Evolutionary conservation across 2,888 invertebrate species (phyloP).

Genomic region (Elgonia sp.): DNA sequence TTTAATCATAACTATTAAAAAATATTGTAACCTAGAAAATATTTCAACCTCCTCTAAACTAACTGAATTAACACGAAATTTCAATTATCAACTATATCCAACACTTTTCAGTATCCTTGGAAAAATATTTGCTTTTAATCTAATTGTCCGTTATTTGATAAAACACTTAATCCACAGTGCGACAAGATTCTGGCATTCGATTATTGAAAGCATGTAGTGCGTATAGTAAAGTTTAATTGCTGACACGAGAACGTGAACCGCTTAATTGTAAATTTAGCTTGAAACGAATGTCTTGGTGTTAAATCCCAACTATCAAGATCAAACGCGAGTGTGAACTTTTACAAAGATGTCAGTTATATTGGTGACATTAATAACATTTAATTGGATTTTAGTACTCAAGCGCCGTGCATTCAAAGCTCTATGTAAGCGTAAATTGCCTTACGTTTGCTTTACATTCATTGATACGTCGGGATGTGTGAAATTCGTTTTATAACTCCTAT

Average conservation of each 20-base stretch:
- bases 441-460: conserved; percentile 51
- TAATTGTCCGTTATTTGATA: background rate
- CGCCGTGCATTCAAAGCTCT: conserved; percentile 26
- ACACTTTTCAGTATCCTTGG: too few relatives aligned
- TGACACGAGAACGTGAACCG: conserved; percentile 34
- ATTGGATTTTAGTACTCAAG: conserved; percentile 60
- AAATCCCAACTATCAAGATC: conserved; percentile 64
- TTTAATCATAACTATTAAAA: too few relatives aligned
- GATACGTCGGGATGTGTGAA: conserved; percentile 37
- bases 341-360: conserved; percentile 70
- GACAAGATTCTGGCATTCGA: conserved; percentile 44
- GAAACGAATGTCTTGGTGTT: conserved; percentile 52
- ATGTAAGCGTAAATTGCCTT: conserved; percentile 43
- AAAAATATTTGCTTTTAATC: too few relatives aligned
- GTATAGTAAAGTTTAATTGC: conserved; percentile 60
- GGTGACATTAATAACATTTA: conserved; percentile 73
- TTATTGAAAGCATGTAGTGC: conserved; percentile 30
- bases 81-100: too few relatives aligned
- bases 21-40: too few relatives aligned
- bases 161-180: conserved; percentile 26
- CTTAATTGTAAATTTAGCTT: conserved; percentile 64
- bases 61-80: too few relatives aligned
- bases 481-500: conserved; percentile 30
- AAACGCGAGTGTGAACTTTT: conserved; percentile 59
- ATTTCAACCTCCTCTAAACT: too few relatives aligned